These are phyloP conservation scores for Darevskia nairensis DNA, from an alignment of 2,797 vertebrate species.

Conservation along the genomic window DNA sequence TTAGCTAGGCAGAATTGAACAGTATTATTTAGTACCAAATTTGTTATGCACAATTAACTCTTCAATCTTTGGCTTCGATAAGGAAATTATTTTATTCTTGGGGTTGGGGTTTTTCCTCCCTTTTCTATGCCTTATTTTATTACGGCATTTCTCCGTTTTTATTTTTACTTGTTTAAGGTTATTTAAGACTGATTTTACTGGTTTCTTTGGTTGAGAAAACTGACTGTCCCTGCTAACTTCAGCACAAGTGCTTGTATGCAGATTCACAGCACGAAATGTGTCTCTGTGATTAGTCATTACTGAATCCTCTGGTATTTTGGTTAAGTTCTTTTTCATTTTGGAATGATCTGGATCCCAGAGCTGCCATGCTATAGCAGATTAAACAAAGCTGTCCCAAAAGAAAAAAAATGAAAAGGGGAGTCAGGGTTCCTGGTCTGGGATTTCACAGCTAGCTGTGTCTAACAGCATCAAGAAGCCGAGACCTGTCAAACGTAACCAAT, in stretches of 20 bases:
- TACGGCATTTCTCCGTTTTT: background rate
- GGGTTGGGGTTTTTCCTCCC: background rate
- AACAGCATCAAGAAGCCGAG: slow-evolving; percentile 18
- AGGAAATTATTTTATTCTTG: background rate
- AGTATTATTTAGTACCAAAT: background rate
- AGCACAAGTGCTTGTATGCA: background rate
- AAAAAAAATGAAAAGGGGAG: background rate
- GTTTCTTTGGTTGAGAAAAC: background rate
- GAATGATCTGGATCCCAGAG: slow-evolving; percentile 4
- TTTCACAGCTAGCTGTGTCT: slow-evolving; percentile 12
- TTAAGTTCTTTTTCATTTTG: slow-evolving; percentile 20
- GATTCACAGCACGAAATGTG: background rate
- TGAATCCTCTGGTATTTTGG: slow-evolving; percentile 10
- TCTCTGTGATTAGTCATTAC: accelerated
- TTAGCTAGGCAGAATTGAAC: slow-evolving; percentile 1
- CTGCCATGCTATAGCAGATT: slow-evolving; percentile 13
- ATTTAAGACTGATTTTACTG: background rate
- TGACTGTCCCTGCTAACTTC: background rate
- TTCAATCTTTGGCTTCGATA: background rate
- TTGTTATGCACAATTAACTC: background rate
- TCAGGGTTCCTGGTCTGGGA: slow-evolving; percentile 42
- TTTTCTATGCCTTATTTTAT: background rate
- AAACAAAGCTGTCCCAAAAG: slow-evolving; percentile 15
- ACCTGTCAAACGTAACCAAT: slow-evolving; percentile 3
- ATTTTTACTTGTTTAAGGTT: background rate